Evolutionary conservation across 2,797 vertebrate species (phyloP).

Genomic region (Aratinga solstitialis): DNA sequence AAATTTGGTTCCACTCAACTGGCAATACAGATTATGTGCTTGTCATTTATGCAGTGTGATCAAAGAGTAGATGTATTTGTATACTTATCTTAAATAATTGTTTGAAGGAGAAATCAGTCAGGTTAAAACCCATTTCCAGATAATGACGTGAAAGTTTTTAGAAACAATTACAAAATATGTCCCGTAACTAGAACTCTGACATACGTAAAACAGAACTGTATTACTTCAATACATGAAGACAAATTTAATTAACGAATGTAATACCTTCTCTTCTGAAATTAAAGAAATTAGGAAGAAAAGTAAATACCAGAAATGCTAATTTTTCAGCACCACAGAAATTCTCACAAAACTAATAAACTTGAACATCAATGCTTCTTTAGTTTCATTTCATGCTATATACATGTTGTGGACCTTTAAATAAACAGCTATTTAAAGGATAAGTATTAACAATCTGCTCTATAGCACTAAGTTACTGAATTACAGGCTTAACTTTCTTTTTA

Average conservation of each 20-base stretch:
- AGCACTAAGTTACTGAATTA: neutral
- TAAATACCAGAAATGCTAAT: neutral
- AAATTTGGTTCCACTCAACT: conserved; percentile 77
- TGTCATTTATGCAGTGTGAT: conserved; percentile 63
- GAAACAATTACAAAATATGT: conserved; percentile 17
- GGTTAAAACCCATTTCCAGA: conserved; percentile 59
- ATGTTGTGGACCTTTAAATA: neutral
- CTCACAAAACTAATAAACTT: neutral
- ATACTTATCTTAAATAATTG: conserved; percentile 74
- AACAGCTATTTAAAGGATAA: neutral
- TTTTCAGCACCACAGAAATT: neutral
- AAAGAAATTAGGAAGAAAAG: neutral
- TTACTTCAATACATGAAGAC: conserved; percentile 17
- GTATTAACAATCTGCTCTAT: neutral
- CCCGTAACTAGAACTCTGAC: neutral
- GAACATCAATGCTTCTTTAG: neutral
- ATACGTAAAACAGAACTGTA: neutral
- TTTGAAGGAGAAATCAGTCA: conserved; percentile 69
- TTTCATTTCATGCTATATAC: neutral
- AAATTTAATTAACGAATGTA: conserved; percentile 12
- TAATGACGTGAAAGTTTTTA: conserved; percentile 62
- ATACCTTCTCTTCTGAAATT: neutral
- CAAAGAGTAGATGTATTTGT: conserved; percentile 70
- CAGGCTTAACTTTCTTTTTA: neutral
- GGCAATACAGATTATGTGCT: conserved; percentile 67